A percentile compares a stretch with the other conserved stretches of the same genome.
Conservation (phyloP, 2,113 vertebrate species). For the Rhea americana region DNA sequence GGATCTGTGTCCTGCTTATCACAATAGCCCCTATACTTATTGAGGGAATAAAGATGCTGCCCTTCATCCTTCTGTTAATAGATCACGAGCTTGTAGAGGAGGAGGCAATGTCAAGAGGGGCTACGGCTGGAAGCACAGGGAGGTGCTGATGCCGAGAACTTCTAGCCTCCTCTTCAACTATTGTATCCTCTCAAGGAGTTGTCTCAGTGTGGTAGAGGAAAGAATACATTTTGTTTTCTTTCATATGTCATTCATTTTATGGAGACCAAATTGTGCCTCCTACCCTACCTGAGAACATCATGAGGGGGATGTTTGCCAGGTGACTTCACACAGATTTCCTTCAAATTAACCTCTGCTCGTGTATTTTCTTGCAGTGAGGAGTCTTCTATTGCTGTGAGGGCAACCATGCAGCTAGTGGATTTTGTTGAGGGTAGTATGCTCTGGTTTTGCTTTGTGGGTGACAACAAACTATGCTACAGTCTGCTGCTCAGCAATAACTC, state of each 20-base stretch:
- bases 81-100: background rate
- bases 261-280: background rate
- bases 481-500: background rate
- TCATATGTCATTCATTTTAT: background rate
- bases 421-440: background rate
- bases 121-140: background rate
- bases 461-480: background rate
- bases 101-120: background rate
- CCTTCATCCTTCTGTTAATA: background rate
- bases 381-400: background rate
- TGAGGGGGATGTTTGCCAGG: background rate
- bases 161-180: background rate
- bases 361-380: background rate
- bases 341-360: background rate
- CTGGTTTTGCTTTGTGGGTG: background rate
- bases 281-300: background rate
- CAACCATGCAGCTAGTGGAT: background rate
- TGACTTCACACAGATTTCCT: background rate
- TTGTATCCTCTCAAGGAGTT: background rate
- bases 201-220: background rate
- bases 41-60: background rate
- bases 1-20: background rate
- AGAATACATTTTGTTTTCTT: background rate
- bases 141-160: background rate
- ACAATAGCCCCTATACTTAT: background rate